Evolutionary conservation across 1,140 invertebrate species (phyloP).

Genomic region (Catajapyx aquilonaris): DNA sequence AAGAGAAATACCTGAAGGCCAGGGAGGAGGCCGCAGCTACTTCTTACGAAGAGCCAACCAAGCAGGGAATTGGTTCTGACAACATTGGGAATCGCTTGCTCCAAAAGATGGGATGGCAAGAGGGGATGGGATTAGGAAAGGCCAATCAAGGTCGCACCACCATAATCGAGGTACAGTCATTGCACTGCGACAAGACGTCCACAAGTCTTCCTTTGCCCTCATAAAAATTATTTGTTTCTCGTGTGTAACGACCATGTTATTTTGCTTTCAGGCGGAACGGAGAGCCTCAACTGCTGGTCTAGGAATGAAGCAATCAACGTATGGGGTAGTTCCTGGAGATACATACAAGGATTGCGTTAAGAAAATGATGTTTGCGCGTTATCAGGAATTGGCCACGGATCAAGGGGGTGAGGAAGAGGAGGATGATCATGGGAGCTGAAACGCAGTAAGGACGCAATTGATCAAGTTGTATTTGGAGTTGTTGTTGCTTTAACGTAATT

Average conservation of each 20-base stretch:
- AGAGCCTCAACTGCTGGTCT: constrained; percentile 45
- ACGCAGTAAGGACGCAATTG: no score
- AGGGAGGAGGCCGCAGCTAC: constrained; percentile 25
- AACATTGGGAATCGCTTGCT: constrained; percentile 83
- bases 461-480: no score
- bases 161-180: constrained; percentile 74
- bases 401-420: no score
- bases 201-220: no score
- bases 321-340: constrained; percentile 54
- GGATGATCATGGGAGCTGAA: no score
- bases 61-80: constrained; percentile 54
- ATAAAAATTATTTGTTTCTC: no score
- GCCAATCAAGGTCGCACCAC: constrained; percentile 80
- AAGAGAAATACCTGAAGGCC: constrained; percentile 39
- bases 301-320: constrained; percentile 46
- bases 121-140: constrained; percentile 84
- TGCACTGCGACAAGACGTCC: no score
- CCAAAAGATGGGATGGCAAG: constrained; percentile 97
- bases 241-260: no score
- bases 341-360: constrained; percentile 80
- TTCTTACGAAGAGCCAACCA: constrained; percentile 38
- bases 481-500: no score
- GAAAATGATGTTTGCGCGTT: constrained; percentile 69
- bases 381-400: constrained; percentile 50
- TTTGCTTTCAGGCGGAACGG: constrained; percentile 28